Percentiles rank a stretch among this genome's conserved stretches.
These are phyloP conservation scores for Chromobotia macracanthus DNA, from an alignment of 2,797 vertebrate genomes.

Conservation along the genomic window DNA sequence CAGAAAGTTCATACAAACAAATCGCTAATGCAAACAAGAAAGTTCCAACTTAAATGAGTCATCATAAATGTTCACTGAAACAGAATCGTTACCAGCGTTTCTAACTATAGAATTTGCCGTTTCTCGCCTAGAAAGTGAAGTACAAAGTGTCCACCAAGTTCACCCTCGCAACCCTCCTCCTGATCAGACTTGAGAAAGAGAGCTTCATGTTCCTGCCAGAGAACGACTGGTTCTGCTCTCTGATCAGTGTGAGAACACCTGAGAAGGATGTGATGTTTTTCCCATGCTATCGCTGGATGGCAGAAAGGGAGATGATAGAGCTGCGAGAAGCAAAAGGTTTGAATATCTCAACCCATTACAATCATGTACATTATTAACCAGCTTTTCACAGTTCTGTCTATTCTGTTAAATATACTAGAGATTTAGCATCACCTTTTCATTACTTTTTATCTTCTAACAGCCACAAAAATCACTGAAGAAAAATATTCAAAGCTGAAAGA, in stretches of 20 bases:
- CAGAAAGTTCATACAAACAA: not conserved
- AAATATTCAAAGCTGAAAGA: slow-evolving; percentile 7
- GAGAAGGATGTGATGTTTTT: slow-evolving; percentile 65
- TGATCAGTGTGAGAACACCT: slow-evolving; percentile 66
- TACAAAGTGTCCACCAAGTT: slow-evolving; percentile 58
- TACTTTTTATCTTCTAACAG: not conserved
- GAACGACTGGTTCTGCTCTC: slow-evolving; percentile 67
- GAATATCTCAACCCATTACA: not conserved
- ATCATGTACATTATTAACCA: not conserved
- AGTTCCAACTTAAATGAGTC: no score
- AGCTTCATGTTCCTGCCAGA: slow-evolving; percentile 50
- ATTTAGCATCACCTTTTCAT: not conserved
- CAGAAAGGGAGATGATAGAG: slow-evolving; percentile 63
- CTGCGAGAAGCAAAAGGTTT: slow-evolving; percentile 72
- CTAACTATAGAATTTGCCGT: not conserved
- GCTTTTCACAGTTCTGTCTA: not conserved
- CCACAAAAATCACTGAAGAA: slow-evolving; percentile 27
- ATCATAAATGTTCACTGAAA: not conserved
- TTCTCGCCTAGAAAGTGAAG: slow-evolving; percentile 7
- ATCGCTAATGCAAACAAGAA: no score
- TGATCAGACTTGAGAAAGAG: slow-evolving; percentile 70
- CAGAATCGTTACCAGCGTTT: not conserved
- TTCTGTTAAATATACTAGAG: not conserved
- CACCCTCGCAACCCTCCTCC: slow-evolving; percentile 64
- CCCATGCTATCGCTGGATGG: slow-evolving; percentile 72